phyloP scores from a whole-genome alignment of 2,797 vertebrate genomes.

The Poecilia wingei region DNA sequence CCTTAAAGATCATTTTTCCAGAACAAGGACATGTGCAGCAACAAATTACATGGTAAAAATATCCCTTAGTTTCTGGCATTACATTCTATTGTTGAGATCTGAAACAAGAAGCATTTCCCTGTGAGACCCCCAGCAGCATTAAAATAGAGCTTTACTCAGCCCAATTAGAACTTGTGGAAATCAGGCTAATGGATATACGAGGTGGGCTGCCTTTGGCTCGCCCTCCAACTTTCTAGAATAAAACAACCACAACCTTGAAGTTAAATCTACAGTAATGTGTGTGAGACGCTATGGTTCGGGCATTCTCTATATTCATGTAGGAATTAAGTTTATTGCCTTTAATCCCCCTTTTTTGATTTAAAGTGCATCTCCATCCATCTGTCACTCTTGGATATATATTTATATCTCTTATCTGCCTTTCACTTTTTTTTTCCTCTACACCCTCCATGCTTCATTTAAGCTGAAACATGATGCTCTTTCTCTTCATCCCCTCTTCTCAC shows the following conservation, averaged over 20 bases:
- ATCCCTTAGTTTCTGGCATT: slow-evolving; percentile 4
- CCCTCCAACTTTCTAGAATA: slow-evolving; percentile 44
- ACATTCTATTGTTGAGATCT: slow-evolving; percentile 40
- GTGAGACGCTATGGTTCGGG: background rate
- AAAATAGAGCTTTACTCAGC: slow-evolving; percentile 62
- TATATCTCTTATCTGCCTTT: slow-evolving; percentile 36
- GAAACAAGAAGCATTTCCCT: slow-evolving; percentile 57
- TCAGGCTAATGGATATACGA: slow-evolving; percentile 69
- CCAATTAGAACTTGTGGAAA: slow-evolving; percentile 56
- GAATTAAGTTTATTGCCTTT: slow-evolving; percentile 46
- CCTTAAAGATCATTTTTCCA: slow-evolving; percentile 17
- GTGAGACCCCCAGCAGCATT: slow-evolving; percentile 48
- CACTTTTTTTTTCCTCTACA: slow-evolving; percentile 19
- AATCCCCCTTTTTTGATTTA: slow-evolving; percentile 45
- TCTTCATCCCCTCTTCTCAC: slow-evolving; percentile 2
- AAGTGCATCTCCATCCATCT: slow-evolving; percentile 52
- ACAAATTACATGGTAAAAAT: slow-evolving; percentile 36
- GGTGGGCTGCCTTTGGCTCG: slow-evolving; percentile 46
- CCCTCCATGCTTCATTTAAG: slow-evolving; percentile 30
- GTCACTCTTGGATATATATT: slow-evolving; percentile 47
- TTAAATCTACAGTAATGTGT: background rate
- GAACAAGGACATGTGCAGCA: slow-evolving; percentile 22
- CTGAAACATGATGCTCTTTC: slow-evolving; percentile 1
- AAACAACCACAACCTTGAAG: slow-evolving; percentile 23
- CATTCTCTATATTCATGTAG: slow-evolving; percentile 24